Evolutionary conservation across 92 coral and sea anemone genomes (phyloP), one percentile per base, ranked within the genome.

Genomic region (Ricordea florida): DNA sequence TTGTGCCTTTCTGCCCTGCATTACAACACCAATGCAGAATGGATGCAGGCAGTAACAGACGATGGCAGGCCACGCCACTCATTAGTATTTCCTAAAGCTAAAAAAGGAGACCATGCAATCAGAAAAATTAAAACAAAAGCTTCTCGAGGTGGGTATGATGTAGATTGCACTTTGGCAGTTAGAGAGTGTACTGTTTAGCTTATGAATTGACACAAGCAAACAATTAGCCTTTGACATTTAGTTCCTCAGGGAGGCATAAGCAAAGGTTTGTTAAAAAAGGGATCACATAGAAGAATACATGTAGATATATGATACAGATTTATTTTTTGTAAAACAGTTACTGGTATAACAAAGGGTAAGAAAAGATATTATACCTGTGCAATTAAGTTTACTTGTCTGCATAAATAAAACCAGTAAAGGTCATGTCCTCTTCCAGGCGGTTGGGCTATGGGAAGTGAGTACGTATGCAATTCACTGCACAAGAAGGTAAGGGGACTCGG

Each of bases 381-480:
- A n/a, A n/a, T n/a, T 23, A 14, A 6, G 50, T 6, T 10, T 52
- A 52, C 21, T 66, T 68, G 66, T 81, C 87, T 37, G 91, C 50
- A 57, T 80, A 61, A 4, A 23, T 18, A 64, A 80, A 80, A 15
- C 79, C 91, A 55, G 67, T 75, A 60, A 80, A 86, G 43, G 31
- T 65, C 62, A 77, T 57, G 44, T 60, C 80, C 11, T 78, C 80
- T 59, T 84, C 76, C 22, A 37, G n/a, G 61, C 32, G 18, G 24
- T 79, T 76, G 21, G 90, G 85, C 24, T 74, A 78, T 26, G 80
- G 90, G 20, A 84, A 84, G 62, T 85, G 87, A 2, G 86, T 74
- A 20, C 83, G 68, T 6, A 85, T 85, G 70, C 91, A 85, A 33
- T 53, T 62, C 0, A 80, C 87, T 24, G 91, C 86, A 56, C 86